Base-by-base conservation (phyloP, 2,888 invertebrate genomes). In the Nemotelus pantherinus region DNA sequence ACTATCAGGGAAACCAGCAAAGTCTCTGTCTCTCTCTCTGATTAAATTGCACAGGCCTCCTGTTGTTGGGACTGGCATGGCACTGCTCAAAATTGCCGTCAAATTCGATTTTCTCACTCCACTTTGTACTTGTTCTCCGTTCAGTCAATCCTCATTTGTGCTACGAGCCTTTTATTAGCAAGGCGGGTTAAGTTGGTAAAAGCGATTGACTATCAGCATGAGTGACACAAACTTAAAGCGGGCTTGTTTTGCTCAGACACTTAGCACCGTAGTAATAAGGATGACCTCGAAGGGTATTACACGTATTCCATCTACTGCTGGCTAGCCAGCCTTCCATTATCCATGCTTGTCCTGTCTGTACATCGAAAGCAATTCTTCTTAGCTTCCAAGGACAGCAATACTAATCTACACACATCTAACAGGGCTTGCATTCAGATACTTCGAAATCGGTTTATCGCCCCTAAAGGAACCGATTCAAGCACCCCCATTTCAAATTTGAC, bases 1-100 rank as follows among this genome's bases (percentile, higher is more conserved):
- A 55, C 70, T 41, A 70, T 70, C 70, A 70, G 55, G 70, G 47
- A 70, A 55, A n/a, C 70, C 47, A 7, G 43, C 55, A 3, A 53
- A 53, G 4, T 60, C 41, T 60, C 25, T 25, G 25, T 25, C 7
- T 53, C 53, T 6, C 53, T 7, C 53, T 53, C 6, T 65, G 65
- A 65, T 55, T 70, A 70, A 25, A 43, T 43, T 70, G 6, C 68
- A 41, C 68, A 10, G 58, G 4, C 5, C 63, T 63, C 9, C 43
- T 41, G 41, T 3, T 43, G 39, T 63, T n/a, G 5, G 2, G 1
- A 10, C 5, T 25, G 58, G 25, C 25, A 60, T 39, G 25, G 6
- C 9, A 41, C 43, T 6, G n/a, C 53, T 70, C 43, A 43, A 70
- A 70, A 70, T 70, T 55, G 55, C 53, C 10, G 3, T 50, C 6